Percentiles rank a stretch among this genome's conserved stretches.
phyloP scores from a whole-genome alignment of 2,797 vertebrate genomes.

The Rhynchotus rufescens region DNA sequence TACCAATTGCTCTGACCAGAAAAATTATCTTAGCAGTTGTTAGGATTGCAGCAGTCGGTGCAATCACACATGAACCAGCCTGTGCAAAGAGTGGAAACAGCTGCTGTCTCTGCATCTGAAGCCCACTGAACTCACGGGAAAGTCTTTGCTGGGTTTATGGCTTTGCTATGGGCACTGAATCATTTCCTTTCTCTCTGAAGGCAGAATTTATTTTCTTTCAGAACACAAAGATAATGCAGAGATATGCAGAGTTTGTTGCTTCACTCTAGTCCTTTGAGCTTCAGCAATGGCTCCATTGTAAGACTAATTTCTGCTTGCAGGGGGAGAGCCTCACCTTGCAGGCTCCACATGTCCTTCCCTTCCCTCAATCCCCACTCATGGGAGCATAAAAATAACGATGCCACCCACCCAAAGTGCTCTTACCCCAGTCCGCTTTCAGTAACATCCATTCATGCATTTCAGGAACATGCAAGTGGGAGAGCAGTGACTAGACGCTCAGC shows the following conservation, averaged over 20 bases:
- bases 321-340: background rate
- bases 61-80: background rate
- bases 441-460: background rate
- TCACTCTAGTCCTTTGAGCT: background rate
- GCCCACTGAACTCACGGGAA: background rate
- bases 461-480: background rate
- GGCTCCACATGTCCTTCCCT: background rate
- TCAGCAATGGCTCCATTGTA: background rate
- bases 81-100: background rate
- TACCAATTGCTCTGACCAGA: background rate
- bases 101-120: background rate
- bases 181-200: background rate
- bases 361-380: background rate
- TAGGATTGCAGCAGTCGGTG: background rate
- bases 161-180: background rate
- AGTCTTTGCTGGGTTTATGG: background rate
- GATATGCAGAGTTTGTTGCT: background rate
- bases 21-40: background rate
- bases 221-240: background rate
- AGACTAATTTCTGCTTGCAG: background rate
- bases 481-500: fast-evolving
- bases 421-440: background rate
- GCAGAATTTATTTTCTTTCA: background rate
- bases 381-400: background rate
- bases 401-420: background rate